Base-by-base conservation (phyloP, 2,797 vertebrate genomes). In the Jordanella pulchra region DNA sequence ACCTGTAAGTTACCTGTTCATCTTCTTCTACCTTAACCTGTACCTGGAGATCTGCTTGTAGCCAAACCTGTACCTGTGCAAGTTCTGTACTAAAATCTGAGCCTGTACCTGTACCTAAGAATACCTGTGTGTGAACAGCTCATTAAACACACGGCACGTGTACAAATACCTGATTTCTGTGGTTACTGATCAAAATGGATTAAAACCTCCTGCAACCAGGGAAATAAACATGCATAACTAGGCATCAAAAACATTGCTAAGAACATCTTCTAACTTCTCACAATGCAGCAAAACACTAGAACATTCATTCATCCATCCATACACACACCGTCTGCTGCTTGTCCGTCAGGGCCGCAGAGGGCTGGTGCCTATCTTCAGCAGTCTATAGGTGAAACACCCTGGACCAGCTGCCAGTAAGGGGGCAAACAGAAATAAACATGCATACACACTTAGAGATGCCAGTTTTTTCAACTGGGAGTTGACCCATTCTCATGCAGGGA, bases 91-190 rank as follows among this genome's bases (percentile, higher is more conserved):
- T 4, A 12, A n/a, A 55, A 28, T 17, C 6, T 42, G n/a, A 58
- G 17, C 64, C 7, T 28, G 44, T 61, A 45, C 18, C 32, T 51
- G 54, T 73, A 60, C 32, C 54, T 66, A 30, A 56, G 25, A 60
- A 18, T 48, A 18, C 25, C 44, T 73, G 30, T 70, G 48, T 70
- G 45, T 70, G 50, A 63, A 17, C 60, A 73, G 67, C 53, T 60
- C 72, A 79, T 71, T 75, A 79, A 79, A 78, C 61, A 74, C 53
- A 60, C 45, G 58, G 18, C 72, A 73, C 45, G 0, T 65, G 51
- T 11, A 67, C 44, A 75, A 15, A 61, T 14, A 18, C 25, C 55
- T 30, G 63, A 67, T 64, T 53, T 42, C 47, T 72, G 28, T 75
- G 17, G 30, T 79, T 74, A 67, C 67, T 79, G n/a, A 71, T 48